Evolutionary conservation across 2,113 vertebrate species (phyloP), one percentile per base, ranked within the genome.

Genomic region (Malurus melanocephalus): DNA sequence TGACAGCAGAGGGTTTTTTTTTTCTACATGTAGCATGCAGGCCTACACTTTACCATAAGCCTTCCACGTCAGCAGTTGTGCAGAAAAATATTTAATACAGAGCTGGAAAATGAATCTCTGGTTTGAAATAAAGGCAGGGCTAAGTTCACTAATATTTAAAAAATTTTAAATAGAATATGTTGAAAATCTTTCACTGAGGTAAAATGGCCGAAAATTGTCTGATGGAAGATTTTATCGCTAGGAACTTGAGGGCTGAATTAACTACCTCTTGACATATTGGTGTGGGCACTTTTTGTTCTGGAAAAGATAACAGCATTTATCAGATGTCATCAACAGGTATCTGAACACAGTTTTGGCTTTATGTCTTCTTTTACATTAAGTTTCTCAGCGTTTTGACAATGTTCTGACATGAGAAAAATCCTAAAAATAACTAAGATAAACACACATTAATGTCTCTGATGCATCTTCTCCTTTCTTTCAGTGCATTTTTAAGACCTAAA

Each of bases 401-500:
- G 10, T 72, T 73, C 7, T 88, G 40, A 65, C 16, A 24, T 42
- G 35, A 45, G 32, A 68, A 59, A 32, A 56, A 59, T 68, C 15
- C 35, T 46, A 11, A 64, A 74, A 84, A 46, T 65, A 61, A 17
- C 32, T 26, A 42, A 91, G 77, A 38, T 78, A 93, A 73, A 69
- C 64, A 33, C 21, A 26, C n/a, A 6, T 22, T 77, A 48, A 66
- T 66, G 12, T 87, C 23, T 90, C 74, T 88, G 77, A 84, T 8
- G 3, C 32, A 57, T 66, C 88, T 88, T 85, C 65, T 90, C 55
- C 46, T 30, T 92, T 90, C 80, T 93, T 94, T 97, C 97, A 99
- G 99, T 92, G 99, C 99, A 35, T 99, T 99, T 98, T 96, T 99
- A 96, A 98, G 99, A 89, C 99, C 99, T 81, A 99, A 99, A 96